Evolutionary conservation across 2,113 vertebrate genomes (phyloP), one percentile per base, ranked within the genome.

Genomic region (Melanocharis versteri): DNA sequence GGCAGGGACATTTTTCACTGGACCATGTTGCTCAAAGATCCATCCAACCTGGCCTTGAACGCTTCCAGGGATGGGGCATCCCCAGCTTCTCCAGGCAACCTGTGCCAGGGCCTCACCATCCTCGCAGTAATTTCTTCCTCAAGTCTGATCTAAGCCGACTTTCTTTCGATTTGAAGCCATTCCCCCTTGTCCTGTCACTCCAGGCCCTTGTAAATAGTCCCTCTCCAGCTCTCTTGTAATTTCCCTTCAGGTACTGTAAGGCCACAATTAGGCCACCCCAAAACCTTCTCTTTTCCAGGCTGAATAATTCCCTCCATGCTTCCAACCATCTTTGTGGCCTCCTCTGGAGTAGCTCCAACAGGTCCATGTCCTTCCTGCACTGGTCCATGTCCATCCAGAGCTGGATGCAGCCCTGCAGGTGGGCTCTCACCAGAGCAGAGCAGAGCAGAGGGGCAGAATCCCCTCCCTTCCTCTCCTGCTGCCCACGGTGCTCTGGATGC

Each of bases 281-380:
- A 79, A 79, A 10, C 30, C 24, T 24, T 17, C 7, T n/a, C 40
- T 70, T 70, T 62, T 54, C 53, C 13, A 54, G 24, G 16, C 20
- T 70, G 19, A 54, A 35, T 19, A 40, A 4, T 30, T 40, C 15
- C 21, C 20, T 70, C 15, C 23, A 30, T 20, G 19, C 15, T 13
- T 40, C 24, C 4, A 1, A 21, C 21, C 12, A 54, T 0, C 30
- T 40, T 17, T 2, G 8, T 62, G 11, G 1, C 11, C 54, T 61
- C 23, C 28, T 47, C n/a, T 28, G 15, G 28, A 11, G 0, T 37
- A 0, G 0, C 3, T 33, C 15, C 15, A 24, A 3, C 15, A 45
- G 28, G 1, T 68, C 39, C 54, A 1, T 16, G 28, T 17, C 10
- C 19, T 1, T 2, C 4, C 40, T 61, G 19, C 45, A 33, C 19